Percentiles rank a stretch among this genome's conserved stretches.
Conservation (phyloP, 2,888 invertebrate genomes). For the Bombylius discolor region DNA sequence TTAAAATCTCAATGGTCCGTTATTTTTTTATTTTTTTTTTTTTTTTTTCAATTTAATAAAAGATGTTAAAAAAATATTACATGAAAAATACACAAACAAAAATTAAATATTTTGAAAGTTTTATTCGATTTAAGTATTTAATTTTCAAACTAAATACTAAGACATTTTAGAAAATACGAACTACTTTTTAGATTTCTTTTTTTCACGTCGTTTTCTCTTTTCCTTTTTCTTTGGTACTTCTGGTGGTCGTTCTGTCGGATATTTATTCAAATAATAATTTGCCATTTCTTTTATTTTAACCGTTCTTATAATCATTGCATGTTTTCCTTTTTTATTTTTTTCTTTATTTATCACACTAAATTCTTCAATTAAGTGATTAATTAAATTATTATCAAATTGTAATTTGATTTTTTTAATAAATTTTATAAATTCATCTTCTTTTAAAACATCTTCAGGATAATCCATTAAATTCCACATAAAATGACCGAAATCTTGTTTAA, state of each 20-base stretch:
- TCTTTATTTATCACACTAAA: not conserved
- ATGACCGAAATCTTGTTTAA: conserved; percentile 10
- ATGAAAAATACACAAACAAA: no score
- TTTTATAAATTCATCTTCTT: not conserved
- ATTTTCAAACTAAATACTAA: no score
- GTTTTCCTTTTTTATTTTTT: not conserved
- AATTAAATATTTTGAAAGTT: no score
- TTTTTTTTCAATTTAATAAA: no score
- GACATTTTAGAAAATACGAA: no score
- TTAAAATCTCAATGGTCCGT: no score
- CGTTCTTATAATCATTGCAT: no score
- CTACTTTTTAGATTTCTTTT: not conserved
- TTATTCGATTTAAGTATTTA: no score
- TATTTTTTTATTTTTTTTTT: no score
- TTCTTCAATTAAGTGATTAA: not conserved
- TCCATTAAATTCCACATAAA: conserved; percentile 8
- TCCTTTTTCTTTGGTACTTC: not conserved
- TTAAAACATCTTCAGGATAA: not conserved
- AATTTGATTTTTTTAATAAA: not conserved
- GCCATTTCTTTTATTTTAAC: conserved; percentile 4
- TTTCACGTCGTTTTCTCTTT: not conserved
- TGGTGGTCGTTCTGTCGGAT: conserved; percentile 9
- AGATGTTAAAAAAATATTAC: no score
- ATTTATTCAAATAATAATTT: not conserved
- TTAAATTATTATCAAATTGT: conserved; percentile 5